Conservation (phyloP, 2,797 vertebrate genomes). For the Rousettus madagascariensis region DNA sequence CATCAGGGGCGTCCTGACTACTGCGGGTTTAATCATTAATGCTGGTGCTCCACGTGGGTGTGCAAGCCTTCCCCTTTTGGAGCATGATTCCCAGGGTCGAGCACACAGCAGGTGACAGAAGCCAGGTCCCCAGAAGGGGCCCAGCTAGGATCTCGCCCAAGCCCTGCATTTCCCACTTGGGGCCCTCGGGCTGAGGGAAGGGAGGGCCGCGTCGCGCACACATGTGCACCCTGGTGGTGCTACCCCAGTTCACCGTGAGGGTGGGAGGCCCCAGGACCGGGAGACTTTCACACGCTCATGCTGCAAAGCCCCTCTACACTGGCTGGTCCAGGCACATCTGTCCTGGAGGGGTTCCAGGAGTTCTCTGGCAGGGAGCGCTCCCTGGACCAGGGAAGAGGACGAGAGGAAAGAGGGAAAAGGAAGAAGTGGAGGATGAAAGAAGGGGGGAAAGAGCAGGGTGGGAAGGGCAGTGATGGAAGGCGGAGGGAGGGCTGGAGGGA, state of each 20-base stretch:
- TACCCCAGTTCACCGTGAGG: background rate
- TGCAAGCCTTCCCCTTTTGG: background rate
- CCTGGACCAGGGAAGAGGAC: background rate
- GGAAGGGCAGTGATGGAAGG: background rate
- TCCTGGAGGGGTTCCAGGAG: background rate
- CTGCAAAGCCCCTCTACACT: background rate
- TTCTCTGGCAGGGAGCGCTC: background rate
- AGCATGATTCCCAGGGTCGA: background rate
- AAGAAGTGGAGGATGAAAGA: background rate
- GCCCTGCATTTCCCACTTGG: background rate
- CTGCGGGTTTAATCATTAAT: background rate
- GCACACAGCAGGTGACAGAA: background rate
- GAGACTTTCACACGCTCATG: background rate
- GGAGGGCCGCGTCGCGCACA: background rate
- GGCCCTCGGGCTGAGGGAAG: background rate
- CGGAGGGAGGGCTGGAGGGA: rapidly evolving
- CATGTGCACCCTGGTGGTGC: rapidly evolving
- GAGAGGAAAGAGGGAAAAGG: too few relatives aligned
- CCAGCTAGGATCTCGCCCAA: background rate
- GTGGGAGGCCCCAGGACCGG: background rate
- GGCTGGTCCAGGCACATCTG: background rate
- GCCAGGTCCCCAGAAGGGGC: background rate
- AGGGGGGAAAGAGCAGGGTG: rapidly evolving
- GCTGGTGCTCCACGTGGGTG: background rate
- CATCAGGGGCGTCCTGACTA: background rate